Conservation (phyloP, 2,888 invertebrate species). For the Allygus modestus region DNA sequence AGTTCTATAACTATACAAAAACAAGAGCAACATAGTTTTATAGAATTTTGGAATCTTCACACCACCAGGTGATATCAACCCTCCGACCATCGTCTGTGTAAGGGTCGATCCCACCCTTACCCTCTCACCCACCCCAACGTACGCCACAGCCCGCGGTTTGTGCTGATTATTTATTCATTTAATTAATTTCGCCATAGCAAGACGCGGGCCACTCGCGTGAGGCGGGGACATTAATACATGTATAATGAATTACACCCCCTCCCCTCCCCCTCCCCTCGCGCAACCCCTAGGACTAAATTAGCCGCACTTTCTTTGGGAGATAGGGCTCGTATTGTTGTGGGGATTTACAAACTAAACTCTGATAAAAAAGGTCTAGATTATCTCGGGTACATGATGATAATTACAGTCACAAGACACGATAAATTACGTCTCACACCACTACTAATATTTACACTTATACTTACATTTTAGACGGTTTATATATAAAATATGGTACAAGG, state of each 20-base stretch:
- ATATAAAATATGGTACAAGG: too few relatives aligned
- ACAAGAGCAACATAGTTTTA: too few relatives aligned
- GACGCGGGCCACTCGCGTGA: constrained; percentile 14
- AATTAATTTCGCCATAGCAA: constrained; percentile 49
- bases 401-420: too few relatives aligned
- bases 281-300: constrained; percentile 14
- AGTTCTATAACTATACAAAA: too few relatives aligned
- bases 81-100: background rate
- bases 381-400: background rate
- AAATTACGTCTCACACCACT: too few relatives aligned
- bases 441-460: too few relatives aligned
- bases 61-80: too few relatives aligned
- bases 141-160: background rate
- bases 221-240: constrained; percentile 45
- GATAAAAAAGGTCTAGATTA: background rate
- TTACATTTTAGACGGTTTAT: too few relatives aligned
- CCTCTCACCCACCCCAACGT: background rate
- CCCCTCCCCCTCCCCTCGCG: background rate
- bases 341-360: constrained; percentile 20
- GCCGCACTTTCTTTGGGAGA: background rate
- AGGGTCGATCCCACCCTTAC: background rate
- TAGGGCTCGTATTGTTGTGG: constrained; percentile 25
- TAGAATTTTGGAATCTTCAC: too few relatives aligned
- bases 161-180: constrained; percentile 55
- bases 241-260: constrained; percentile 50